These are phyloP conservation scores for Limosa lapponica DNA, from an alignment of 2,797 vertebrate species.

Conservation along the genomic window DNA sequence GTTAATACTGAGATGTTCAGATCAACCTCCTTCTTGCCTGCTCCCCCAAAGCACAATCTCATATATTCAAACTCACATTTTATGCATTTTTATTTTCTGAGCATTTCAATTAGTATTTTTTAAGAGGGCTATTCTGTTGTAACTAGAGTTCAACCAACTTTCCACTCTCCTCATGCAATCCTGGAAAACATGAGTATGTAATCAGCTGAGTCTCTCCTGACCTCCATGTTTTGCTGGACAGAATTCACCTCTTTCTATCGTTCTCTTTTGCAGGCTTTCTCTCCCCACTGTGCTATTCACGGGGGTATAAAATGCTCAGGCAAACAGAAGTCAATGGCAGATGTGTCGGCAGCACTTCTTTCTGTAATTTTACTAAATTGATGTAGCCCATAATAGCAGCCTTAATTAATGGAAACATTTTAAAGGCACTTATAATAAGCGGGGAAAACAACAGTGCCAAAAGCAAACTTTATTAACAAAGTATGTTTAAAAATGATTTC, in stretches of 20 bases:
- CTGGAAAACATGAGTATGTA: slow-evolving; percentile 20
- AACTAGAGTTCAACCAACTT: slow-evolving; percentile 38
- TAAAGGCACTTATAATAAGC: slow-evolving; percentile 57
- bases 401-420: slow-evolving; percentile 56
- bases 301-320: slow-evolving; percentile 54
- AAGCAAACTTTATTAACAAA: slow-evolving; percentile 50
- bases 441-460: slow-evolving; percentile 41
- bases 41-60: slow-evolving; percentile 9
- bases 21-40: slow-evolving; percentile 39
- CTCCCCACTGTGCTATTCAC: background rate
- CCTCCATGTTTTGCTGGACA: slow-evolving; percentile 49
- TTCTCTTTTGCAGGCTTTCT: background rate
- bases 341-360: slow-evolving; percentile 45
- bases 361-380: slow-evolving; percentile 48
- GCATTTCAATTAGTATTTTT: background rate
- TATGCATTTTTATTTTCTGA: slow-evolving; percentile 6
- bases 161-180: slow-evolving; percentile 8
- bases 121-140: background rate
- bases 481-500: slow-evolving; percentile 15
- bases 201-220: slow-evolving; percentile 9
- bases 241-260: slow-evolving; percentile 32
- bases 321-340: slow-evolving; percentile 58
- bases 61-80: background rate
- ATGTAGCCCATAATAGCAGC: slow-evolving; percentile 49
- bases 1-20: slow-evolving; percentile 54